phyloP scores from a whole-genome alignment of 2,797 vertebrate genomes.

The Phoebastria nigripes region DNA sequence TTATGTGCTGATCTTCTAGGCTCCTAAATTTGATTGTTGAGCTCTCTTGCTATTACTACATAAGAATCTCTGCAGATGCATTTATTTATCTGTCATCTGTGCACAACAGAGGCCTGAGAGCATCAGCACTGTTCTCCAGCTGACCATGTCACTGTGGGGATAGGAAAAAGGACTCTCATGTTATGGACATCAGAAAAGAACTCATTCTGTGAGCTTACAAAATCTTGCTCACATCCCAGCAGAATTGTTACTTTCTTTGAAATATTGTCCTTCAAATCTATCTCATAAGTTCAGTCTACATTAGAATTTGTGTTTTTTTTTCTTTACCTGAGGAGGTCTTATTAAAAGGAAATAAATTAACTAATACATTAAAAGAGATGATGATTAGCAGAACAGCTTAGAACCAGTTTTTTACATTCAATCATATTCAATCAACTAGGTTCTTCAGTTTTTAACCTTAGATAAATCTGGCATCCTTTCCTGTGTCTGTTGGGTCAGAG shows the following conservation, averaged over 20 bases:
- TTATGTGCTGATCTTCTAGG: background rate
- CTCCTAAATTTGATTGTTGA: background rate
- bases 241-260: background rate
- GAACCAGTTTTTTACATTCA: background rate
- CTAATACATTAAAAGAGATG: background rate
- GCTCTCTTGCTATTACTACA: background rate
- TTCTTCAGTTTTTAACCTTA: background rate
- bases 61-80: background rate
- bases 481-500: background rate
- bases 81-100: background rate
- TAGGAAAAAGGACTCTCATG: background rate
- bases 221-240: background rate
- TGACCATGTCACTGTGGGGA: background rate
- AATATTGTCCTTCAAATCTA: background rate
- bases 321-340: background rate
- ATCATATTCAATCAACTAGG: background rate
- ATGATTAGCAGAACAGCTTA: background rate
- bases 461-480: background rate
- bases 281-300: background rate
- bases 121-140: background rate
- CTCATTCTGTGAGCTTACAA: background rate
- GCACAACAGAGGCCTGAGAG: background rate
- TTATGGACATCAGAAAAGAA: background rate
- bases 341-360: background rate
- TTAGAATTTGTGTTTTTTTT: background rate